Base-by-base conservation (phyloP, 2,113 vertebrate genomes). In the Pterocles burchelli region DNA sequence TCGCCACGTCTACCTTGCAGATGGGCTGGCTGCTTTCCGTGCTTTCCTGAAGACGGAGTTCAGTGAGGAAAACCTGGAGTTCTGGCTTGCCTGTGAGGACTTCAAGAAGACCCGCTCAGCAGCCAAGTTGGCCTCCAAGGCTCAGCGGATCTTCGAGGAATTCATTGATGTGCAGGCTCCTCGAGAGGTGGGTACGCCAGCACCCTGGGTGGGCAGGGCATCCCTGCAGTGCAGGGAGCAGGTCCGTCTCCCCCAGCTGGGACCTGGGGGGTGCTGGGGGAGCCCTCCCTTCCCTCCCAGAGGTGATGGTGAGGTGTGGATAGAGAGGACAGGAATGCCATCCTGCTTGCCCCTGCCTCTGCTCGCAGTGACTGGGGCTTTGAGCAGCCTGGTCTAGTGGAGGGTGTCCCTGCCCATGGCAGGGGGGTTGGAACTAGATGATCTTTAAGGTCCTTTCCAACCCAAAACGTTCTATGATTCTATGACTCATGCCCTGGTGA, bases 31-130 rank as follows among this genome's bases (percentile, higher is more conserved):
- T 2, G 98, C 99, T 31, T 99, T 99, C 96, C 98, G 98, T 2
- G 97, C 99, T 82, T 99, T 99, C 97, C 95, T 99, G 94, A 98
- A 99, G 87, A 99, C 99, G 0, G 99, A 99, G 94, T 99, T 99
- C 97, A 99, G 99, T 0, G 99, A 99, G 96, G 99, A 99, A 97
- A 99, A 99, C 98, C 97, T 99, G 63, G 99, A 99, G 25, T 99
- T 99, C 98, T 99, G 99, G 98, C 95, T 99, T 14, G 99, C 99
- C 72, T 99, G 99, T 4, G 99, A 99, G 91, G 99, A 99, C 63
- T 99, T 99, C 98, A 99, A 98, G 96, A 98, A 95, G 92, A 99
- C 98, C 57, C 99, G 98, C 76, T 99, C 98, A 0, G 74, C 98
- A 1, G 93, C 98, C 75, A 99, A 99, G 89, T 96, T 99, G 63